A percentile compares a stretch with the other conserved stretches of the same genome.
These are phyloP conservation scores for Melinopterus prodromus DNA, from an alignment of 2,888 invertebrate species.

Conservation along the genomic window DNA sequence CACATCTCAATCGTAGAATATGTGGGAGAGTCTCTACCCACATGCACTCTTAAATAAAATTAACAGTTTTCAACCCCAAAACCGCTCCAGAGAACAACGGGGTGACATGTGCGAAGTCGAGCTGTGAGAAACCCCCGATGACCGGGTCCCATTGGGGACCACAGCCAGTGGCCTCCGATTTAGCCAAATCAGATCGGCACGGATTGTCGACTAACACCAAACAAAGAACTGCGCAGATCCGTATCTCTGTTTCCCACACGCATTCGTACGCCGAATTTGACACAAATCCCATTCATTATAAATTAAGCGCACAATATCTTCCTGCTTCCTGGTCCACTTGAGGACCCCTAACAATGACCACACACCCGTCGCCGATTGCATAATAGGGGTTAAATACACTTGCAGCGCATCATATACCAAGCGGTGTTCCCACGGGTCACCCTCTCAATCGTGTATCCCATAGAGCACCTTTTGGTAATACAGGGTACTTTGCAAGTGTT, in stretches of 20 bases:
- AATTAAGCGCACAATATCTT: conserved; percentile 45
- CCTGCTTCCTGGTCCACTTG: conserved; percentile 44
- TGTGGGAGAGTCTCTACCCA: neutral
- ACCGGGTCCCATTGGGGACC: neutral
- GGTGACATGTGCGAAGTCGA: neutral
- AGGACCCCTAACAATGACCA: conserved; percentile 31
- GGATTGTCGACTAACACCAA: neutral
- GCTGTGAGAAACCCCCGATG: neutral
- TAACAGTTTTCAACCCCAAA: neutral
- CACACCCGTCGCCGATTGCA: conserved; percentile 36
- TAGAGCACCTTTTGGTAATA: conserved; percentile 4
- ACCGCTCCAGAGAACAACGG: neutral
- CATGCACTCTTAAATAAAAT: neutral
- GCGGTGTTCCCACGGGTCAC: conserved; percentile 12
- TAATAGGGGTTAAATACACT: conserved; percentile 46
- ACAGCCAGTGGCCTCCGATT: too few species aligned
- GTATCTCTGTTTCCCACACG: conserved; percentile 33
- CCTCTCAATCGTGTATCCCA: neutral
- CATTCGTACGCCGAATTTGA: conserved; percentile 23
- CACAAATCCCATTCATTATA: conserved; percentile 42
- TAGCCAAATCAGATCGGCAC: conserved; percentile 19
- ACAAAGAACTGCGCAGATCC: conserved; percentile 8
- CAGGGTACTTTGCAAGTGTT: conserved; percentile 17
- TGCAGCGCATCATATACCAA: conserved; percentile 29
- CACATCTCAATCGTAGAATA: neutral